These are phyloP conservation scores for Corynorhinus townsendii DNA, from an alignment of 2,113 vertebrate genomes.

Conservation along the genomic window DNA sequence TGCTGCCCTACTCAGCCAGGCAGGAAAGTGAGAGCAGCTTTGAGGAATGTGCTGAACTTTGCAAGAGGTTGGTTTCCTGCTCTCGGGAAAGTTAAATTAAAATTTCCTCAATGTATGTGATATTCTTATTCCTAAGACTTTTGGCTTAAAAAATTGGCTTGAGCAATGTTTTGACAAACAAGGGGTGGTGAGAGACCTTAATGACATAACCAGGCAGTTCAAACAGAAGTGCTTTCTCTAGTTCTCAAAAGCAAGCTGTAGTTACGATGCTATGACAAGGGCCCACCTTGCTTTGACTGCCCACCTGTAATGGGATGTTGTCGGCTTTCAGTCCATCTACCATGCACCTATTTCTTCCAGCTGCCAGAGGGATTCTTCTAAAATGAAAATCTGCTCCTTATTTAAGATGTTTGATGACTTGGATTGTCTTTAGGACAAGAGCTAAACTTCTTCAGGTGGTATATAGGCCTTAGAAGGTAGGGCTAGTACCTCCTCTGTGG, in stretches of 20 bases:
- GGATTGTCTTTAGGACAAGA: not conserved
- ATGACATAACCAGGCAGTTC: slow-evolving; percentile 37
- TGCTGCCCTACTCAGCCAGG: not conserved
- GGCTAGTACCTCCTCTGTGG: not conserved
- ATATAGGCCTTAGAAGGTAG: not conserved
- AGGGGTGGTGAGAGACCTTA: slow-evolving; percentile 17
- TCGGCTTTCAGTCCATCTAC: not conserved
- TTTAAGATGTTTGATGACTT: not conserved
- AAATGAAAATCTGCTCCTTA: not conserved
- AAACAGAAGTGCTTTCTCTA: not conserved
- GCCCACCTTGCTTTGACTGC: not conserved
- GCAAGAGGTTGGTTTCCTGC: slow-evolving; percentile 57
- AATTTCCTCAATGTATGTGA: slow-evolving; percentile 56
- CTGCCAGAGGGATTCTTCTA: not conserved
- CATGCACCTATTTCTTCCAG: not conserved
- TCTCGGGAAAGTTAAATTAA: slow-evolving; percentile 55
- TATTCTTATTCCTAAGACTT: slow-evolving; percentile 20
- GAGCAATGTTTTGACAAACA: slow-evolving; percentile 34
- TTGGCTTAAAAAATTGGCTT: slow-evolving; percentile 55
- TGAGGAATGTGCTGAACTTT: slow-evolving; percentile 72
- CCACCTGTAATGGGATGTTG: not conserved
- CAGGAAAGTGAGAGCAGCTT: slow-evolving; percentile 63
- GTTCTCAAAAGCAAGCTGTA: not conserved
- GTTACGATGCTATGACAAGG: rapidly evolving
- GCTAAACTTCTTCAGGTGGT: not conserved